Evolutionary conservation across 2,113 vertebrate genomes (phyloP), one percentile per base, ranked within the genome.

Genomic region (Saccopteryx bilineata): DNA sequence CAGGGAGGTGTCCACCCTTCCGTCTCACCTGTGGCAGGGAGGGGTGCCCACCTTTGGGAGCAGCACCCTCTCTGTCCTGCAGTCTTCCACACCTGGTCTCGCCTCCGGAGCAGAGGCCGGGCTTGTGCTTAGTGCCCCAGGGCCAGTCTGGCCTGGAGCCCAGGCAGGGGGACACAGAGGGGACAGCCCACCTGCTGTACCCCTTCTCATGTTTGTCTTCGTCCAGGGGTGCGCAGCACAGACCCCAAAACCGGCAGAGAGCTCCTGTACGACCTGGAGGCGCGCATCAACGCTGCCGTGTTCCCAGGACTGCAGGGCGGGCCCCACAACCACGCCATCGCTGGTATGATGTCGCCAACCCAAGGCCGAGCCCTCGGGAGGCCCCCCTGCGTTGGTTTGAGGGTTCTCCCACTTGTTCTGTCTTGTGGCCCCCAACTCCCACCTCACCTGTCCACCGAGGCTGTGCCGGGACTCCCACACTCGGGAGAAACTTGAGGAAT

Each of bases 261-360:
- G 97, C 98, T 94, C 0, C 93, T 98, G 58, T 99, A 99, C 97
- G 99, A 99, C 95, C 95, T 99, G 96, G 99, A 99, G 97, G 99
- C 99, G 17, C 98, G 99, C 83, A 99, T 99, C 97, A 99, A 99
- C 91, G 99, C 99, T 81, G 99, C 99, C 0, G 99, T 99, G 80
- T 99, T 99, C 97, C 99, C 99, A 0, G 99, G 99, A 26, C 99
- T 99, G 65, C 99, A 99, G 97, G 99, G 99, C 15, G 99, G 99
- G 7, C 99, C 99, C 0, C 99, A 99, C 98, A 99, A 99, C 97
- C 99, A 99, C 0, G 99, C 99, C 75, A 99, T 99, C 10, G 99
- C 99, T 97, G 99, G 99, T 99, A 97, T 2, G 0, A 65, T 5
- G 0, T 65, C 0, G 0, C 33, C 26, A 31, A 19, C 12, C 33